Conservation (phyloP, 2,888 invertebrate species). For the Cynaeus angustus region DNA sequence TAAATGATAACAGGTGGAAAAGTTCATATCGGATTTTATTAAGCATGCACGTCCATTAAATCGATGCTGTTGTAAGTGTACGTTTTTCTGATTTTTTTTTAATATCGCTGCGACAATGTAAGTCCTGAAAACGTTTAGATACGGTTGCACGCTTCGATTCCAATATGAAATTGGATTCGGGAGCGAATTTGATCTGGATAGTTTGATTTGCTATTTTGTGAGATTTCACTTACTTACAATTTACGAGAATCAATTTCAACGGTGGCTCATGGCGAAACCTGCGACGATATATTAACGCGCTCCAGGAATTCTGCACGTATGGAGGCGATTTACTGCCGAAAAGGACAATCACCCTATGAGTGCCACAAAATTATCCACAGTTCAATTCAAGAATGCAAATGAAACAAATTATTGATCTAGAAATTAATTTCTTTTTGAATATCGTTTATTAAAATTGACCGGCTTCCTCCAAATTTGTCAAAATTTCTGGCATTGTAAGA, state of each 20-base stretch:
- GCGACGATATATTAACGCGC: conserved; percentile 62
- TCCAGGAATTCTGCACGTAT: conserved; percentile 41
- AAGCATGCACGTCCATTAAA: conserved; percentile 50
- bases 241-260: conserved; percentile 64
- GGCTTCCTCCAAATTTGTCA: too few species aligned
- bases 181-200: conserved; percentile 54
- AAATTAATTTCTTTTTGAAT: too few species aligned
- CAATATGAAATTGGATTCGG: conserved; percentile 58
- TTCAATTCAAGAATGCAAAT: too few species aligned
- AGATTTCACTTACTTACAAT: conserved; percentile 65
- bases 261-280: conserved; percentile 55
- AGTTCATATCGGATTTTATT: conserved; percentile 54
- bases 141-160: conserved; percentile 54
- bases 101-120: conserved; percentile 31
- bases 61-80: conserved; percentile 38
- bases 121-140: conserved; percentile 32
- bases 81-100: conserved; percentile 20
- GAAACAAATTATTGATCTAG: too few species aligned
- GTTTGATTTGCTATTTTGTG: conserved; percentile 60
- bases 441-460: too few species aligned
- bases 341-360: too few species aligned
- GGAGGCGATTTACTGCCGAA: neutral
- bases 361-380: too few species aligned
- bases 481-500: too few species aligned
- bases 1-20: conserved; percentile 56